phyloP scores from a whole-genome alignment of 2,888 invertebrate species.

The Pecten maximus region DNA sequence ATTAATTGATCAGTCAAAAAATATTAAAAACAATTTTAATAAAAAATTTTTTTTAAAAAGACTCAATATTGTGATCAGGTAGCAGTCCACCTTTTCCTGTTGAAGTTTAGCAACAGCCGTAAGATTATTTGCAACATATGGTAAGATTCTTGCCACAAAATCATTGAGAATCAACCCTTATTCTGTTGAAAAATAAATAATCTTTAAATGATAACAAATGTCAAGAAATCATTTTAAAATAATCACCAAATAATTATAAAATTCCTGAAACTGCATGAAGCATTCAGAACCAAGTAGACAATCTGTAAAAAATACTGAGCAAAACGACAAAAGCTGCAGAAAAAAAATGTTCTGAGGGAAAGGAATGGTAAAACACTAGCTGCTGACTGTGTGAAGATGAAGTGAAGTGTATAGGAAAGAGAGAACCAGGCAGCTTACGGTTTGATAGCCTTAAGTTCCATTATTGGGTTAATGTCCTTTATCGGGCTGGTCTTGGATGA shows the following conservation, averaged over 20 bases:
- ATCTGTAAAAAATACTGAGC: neutral
- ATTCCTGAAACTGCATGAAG: neutral
- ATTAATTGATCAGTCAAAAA: neutral
- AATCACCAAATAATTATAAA: neutral
- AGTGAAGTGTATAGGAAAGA: neutral
- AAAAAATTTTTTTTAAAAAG: neutral
- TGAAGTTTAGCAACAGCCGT: too few species aligned
- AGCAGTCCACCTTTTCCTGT: neutral
- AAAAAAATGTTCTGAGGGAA: neutral
- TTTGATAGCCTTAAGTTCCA: conserved; percentile 11
- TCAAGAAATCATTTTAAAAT: neutral
- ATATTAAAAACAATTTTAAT: too few species aligned
- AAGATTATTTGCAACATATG: too few species aligned
- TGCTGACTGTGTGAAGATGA: neutral
- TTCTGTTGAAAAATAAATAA: too few species aligned
- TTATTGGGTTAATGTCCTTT: neutral
- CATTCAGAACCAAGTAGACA: neutral
- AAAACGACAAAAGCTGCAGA: neutral
- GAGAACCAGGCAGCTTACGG: neutral
- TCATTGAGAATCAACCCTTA: too few species aligned
- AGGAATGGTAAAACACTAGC: conserved; percentile 17
- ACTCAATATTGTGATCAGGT: neutral
- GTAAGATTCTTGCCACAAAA: too few species aligned
- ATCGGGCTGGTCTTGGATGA: neutral
- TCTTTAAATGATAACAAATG: too few species aligned